Conservation (phyloP, 2,113 vertebrate species). For the Nasalis larvatus region DNA sequence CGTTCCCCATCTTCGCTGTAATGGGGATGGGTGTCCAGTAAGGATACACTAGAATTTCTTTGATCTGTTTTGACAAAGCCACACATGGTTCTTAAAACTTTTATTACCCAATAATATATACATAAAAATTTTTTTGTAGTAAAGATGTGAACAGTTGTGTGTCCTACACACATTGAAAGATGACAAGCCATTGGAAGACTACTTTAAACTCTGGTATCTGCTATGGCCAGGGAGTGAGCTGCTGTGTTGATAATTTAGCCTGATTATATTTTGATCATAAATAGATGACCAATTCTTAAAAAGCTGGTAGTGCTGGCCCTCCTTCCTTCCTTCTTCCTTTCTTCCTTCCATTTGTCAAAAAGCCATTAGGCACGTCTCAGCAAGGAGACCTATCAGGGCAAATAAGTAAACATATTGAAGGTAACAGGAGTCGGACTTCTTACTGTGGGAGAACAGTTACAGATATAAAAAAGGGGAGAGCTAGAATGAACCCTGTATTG, state of each 20-base stretch:
- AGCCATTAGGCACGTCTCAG: background rate
- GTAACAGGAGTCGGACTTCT: background rate
- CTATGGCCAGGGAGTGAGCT: background rate
- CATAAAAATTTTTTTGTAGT: background rate
- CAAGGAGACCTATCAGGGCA: background rate
- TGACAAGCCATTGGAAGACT: background rate
- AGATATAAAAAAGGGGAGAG: background rate
- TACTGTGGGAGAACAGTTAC: background rate
- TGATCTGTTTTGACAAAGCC: background rate
- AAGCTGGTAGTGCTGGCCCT: background rate
- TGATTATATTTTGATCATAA: background rate
- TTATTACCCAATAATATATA: background rate
- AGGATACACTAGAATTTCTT: background rate
- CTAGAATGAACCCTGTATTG: background rate
- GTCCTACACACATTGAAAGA: background rate
- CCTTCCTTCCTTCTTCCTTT: background rate
- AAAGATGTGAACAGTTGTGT: background rate
- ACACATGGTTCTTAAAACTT: background rate
- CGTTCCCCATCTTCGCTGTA: background rate
- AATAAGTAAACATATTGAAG: background rate
- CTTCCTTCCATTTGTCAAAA: conserved; percentile 12
- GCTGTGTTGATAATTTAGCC: background rate
- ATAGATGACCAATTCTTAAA: background rate
- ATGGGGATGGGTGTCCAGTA: background rate
- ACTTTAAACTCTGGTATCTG: background rate